phyloP scores from a whole-genome alignment of 2,888 invertebrate genomes.

The Amorpha juglandis region DNA sequence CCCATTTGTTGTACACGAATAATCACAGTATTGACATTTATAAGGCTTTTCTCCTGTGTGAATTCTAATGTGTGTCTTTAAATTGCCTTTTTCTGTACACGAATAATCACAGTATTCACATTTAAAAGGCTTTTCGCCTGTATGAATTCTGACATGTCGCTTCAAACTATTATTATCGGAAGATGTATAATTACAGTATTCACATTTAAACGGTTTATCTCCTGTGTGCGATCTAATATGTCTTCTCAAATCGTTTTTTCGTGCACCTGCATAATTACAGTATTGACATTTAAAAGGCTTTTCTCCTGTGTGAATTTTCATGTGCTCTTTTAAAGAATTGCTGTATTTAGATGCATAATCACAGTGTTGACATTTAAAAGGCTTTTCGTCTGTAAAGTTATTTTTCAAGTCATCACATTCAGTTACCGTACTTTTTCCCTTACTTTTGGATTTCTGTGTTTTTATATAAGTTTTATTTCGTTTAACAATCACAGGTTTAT shows the following conservation, averaged over 20 bases:
- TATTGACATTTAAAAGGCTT: slow-evolving; percentile 25
- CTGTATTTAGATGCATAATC: background rate
- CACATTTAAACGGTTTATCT: slow-evolving; percentile 28
- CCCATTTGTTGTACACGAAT: slow-evolving; percentile 17
- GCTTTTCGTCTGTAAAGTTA: background rate
- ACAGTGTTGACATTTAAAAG: slow-evolving; percentile 4
- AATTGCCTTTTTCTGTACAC: slow-evolving; percentile 20
- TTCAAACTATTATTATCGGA: background rate
- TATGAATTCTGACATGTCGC: slow-evolving; percentile 31
- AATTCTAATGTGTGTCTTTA: slow-evolving; percentile 31
- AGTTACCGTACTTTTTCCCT: background rate
- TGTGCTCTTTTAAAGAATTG: background rate
- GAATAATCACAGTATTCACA: slow-evolving; percentile 29
- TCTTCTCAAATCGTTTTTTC: slow-evolving; percentile 13
- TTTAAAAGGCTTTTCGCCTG: slow-evolving; percentile 30
- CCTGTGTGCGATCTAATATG: slow-evolving; percentile 33
- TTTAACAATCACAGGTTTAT: background rate
- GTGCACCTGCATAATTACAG: slow-evolving; percentile 10
- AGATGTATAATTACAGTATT: background rate
- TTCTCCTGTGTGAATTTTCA: slow-evolving; percentile 20
- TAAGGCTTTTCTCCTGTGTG: slow-evolving; percentile 37
- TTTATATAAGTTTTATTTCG: background rate
- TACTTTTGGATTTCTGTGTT: background rate
- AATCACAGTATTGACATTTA: slow-evolving; percentile 28
- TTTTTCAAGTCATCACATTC: background rate